A percentile compares a stretch with the other conserved stretches of the same genome.
Evolutionary conservation across 1,140 invertebrate genomes (phyloP).

Genomic region (Dreissena rostriformis): DNA sequence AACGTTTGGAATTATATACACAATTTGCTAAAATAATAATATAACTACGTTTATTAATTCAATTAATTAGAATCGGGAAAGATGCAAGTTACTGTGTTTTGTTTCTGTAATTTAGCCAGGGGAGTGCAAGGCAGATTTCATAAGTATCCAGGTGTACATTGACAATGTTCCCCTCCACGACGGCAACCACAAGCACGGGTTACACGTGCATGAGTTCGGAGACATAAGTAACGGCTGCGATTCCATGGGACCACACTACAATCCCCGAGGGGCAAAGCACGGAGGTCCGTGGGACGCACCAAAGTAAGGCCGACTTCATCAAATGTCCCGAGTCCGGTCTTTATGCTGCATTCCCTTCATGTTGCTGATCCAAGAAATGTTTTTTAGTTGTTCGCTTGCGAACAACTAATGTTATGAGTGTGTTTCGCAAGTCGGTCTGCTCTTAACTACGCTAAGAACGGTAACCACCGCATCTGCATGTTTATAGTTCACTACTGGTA

Average conservation of each 20-base stretch:
- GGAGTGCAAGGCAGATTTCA: slow-evolving; percentile 13
- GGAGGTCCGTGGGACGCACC: slow-evolving; percentile 64
- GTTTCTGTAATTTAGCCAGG: background rate
- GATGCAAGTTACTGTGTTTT: no score
- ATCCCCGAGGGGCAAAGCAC: slow-evolving; percentile 60
- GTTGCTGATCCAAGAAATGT: background rate
- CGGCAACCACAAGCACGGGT: slow-evolving; percentile 65
- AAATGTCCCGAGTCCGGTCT: background rate
- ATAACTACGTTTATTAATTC: no score
- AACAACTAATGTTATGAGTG: no score
- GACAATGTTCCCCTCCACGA: slow-evolving; percentile 25
- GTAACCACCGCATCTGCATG: no score
- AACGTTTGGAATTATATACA: no score
- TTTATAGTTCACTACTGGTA: no score
- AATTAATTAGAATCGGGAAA: no score
- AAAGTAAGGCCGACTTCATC: slow-evolving; percentile 31
- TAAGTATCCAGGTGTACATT: slow-evolving; percentile 33
- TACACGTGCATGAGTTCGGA: slow-evolving; percentile 79
- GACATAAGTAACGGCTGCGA: slow-evolving; percentile 69
- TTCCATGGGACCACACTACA: slow-evolving; percentile 66
- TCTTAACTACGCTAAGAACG: no score
- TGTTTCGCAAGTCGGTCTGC: no score
- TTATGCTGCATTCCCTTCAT: background rate
- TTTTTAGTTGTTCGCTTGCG: no score
- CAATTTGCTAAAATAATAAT: no score